Evolutionary conservation across 2,113 vertebrate species (phyloP), one percentile per base, ranked within the genome.

Genomic region (Aramus guarauna): DNA sequence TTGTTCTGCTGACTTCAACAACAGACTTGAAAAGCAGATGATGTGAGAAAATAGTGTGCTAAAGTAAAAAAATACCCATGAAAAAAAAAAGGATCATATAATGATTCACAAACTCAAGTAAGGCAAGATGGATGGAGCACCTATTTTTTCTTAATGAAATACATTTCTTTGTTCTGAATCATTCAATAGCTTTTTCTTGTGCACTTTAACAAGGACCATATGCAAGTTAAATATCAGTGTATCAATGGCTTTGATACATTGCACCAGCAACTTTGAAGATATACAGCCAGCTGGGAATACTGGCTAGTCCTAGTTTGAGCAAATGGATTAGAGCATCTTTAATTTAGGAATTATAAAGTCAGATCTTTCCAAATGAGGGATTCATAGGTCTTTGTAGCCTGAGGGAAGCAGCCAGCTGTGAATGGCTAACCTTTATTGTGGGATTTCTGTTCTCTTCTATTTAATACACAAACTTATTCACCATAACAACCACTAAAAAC

Each of bases 351-450:
- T 86, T 85, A 68, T 41, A 91, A 85, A 95, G 92, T 60, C 78
- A 86, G 30, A 43, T 83, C 53, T 88, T 76, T 90, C 64, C 60
- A 62, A 71, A 85, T 41, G 64, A 88, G 75, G 53, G 78, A 88
- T 78, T 79, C 8, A 1, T 73, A 43, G 52, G 77, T 16, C 84
- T 85, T 59, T 71, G 60, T 36, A 90, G 78, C 78, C 82, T 60
- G 6, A 2, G 77, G 53, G 94, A 95, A 95, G 78, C 43, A 85
- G 66, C 23, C 71, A 88, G 71, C 88, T 92, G 66, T 79, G 77
- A 82, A 50, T n/a, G 47, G 74, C 32, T 90, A 68, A 94, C 85
- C 81, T 94, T 90, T 96, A 52, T 82, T 85, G 69, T 93, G 90
- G 94, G 74, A 90, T 95, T 95, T 95, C 75, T 90, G 30, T 69